Percentiles rank a stretch among this genome's conserved stretches.
Conservation (phyloP, 1,140 invertebrate species). For the Notospermus geniculatus region DNA sequence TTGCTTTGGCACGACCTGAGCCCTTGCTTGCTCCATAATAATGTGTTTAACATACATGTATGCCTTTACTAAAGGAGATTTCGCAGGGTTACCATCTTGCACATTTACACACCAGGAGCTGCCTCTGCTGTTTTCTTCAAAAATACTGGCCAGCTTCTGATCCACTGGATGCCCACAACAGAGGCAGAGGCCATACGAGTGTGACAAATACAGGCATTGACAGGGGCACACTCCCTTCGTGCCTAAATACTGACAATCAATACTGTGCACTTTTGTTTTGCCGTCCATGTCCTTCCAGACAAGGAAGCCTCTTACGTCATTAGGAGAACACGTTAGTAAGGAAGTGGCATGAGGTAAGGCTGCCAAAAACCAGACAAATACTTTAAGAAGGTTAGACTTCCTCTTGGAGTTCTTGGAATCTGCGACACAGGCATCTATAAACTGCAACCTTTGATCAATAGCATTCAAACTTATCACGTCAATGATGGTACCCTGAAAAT, state of each 20-base stretch:
- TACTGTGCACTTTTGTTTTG: not conserved
- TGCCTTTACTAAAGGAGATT: not conserved
- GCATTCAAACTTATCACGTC: too few species aligned
- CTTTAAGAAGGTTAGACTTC: not conserved
- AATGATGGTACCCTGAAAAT: too few species aligned
- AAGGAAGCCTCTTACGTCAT: not conserved
- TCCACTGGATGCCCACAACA: not conserved
- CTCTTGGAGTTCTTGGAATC: not conserved
- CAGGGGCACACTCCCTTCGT: not conserved
- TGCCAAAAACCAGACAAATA: not conserved
- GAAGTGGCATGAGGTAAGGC: not conserved
- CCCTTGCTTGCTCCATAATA: not conserved
- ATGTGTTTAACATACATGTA: not conserved
- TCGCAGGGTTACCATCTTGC: not conserved
- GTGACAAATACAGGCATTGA: not conserved
- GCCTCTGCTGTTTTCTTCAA: not conserved
- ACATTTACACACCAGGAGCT: not conserved
- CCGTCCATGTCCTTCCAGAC: not conserved
- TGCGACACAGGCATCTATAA: not conserved
- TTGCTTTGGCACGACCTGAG: not conserved
- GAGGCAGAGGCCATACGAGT: not conserved
- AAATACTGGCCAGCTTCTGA: not conserved
- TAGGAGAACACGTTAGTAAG: not conserved
- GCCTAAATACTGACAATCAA: not conserved
- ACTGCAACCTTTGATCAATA: too few species aligned